Base-by-base conservation (phyloP, 2,888 invertebrate species). In the Antitype chi region DNA sequence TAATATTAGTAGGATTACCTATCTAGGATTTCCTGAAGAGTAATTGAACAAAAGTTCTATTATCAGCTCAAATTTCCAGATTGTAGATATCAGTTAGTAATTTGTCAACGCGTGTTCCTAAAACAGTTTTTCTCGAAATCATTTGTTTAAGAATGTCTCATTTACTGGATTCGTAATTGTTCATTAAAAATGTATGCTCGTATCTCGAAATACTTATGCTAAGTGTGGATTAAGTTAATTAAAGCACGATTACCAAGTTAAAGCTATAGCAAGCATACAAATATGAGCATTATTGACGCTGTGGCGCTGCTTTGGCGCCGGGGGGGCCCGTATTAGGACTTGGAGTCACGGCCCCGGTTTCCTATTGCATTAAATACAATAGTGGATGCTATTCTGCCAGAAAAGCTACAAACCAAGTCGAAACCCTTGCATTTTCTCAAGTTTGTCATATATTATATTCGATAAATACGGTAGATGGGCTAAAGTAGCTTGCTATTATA, bases 211-310 rank as follows among this genome's bases (percentile, higher is more conserved):
- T 84, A 62, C 68, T 17, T 62, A 76, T 84, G 81, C n/a, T 72
- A 80, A 84, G 55, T 28, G 71, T 64, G 63, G 38, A 68, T 73
- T 78, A 78, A 81, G 77, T 84, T 77, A 76, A 82, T 76, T 76
- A 74, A 84, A 69, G 20, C 76, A 53, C 68, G 59, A 80, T 81
- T 69, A 81, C 66, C 55, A 53, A 68, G 82, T 71, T 55, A 63
- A 60, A 47, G 66, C 49, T 57, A 66, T 72, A 63, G 73, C 13
- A 55, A 60, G 81, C 70, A 82, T 82, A 76, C 82, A 82, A 81
- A 82, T 81, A 82, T 82, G 70, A 71, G 32, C 53, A 82, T 82
- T 82, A 82, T 78, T 68, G 70, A 15, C 81, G 59, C 32, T n/a
- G 57, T 63, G 81, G 73, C 60, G 32, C 60, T 60, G 32, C 1